Conservation (phyloP, 2,797 vertebrate genomes). For the Rhinella marina region DNA sequence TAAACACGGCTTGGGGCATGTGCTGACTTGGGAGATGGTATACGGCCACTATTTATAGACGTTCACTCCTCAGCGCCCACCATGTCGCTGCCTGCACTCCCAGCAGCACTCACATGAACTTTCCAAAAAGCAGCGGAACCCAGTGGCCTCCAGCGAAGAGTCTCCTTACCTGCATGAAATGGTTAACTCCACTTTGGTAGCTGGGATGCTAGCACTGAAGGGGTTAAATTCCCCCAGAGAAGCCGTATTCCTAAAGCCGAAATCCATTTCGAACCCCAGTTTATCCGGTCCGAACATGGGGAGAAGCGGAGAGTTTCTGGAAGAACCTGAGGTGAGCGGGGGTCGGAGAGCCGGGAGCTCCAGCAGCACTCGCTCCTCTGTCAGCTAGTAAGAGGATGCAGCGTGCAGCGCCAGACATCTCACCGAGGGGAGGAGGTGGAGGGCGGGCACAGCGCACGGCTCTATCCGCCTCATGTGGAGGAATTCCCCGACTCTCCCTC, state of each 20-base stretch:
- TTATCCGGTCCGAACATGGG: conserved; percentile 69
- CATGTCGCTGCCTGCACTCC: no score
- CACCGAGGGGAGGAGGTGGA: neutral
- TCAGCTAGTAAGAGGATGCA: conserved; percentile 2
- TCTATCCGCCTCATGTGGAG: neutral
- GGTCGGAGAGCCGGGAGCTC: conserved; percentile 18
- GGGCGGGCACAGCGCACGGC: conserved; percentile 39
- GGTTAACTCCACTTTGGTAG: conserved; percentile 95
- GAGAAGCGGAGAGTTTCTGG: conserved; percentile 36
- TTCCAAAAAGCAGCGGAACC: neutral
- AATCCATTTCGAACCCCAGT: conserved; percentile 74
- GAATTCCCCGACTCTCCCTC: neutral
- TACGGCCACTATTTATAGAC: no score
- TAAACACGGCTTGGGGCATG: no score
- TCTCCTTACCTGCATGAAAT: conserved; percentile 91
- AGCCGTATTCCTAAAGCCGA: conserved; percentile 83
- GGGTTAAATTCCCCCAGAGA: conserved; percentile 89
- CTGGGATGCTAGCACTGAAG: conserved; percentile 87
- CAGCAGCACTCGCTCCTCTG: conserved; percentile 2
- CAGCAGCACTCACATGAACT: neutral
- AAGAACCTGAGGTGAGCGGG: conserved; percentile 33
- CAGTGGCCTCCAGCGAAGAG: neutral
- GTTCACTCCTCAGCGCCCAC: no score
- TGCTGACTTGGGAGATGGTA: no score
- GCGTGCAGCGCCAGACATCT: conserved; percentile 53